Evolutionary conservation across 2,797 vertebrate genomes (phyloP), one percentile per base, ranked within the genome.

Genomic region (Spea hammondii): DNA sequence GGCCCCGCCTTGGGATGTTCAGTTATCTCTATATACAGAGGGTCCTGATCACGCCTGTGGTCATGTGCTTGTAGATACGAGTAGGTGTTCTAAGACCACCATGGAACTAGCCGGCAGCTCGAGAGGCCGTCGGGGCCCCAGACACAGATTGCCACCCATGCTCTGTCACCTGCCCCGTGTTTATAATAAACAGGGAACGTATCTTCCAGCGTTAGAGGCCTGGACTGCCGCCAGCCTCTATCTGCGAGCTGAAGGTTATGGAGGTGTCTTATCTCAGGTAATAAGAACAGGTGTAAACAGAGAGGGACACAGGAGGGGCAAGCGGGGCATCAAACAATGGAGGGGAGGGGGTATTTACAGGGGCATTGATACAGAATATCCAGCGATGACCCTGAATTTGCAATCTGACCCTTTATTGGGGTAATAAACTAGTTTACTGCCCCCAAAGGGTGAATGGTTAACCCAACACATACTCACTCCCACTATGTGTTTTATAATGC

Each of bases 371-470:
- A 7, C 6, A 13, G 55, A 11, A n/a, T 59, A 9, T 13, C 9
- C 55, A 5, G 55, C 9, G 12, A 5, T 59, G 13, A 12, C 69
- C 17, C 6, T 59, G 32, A 4, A 5, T 59, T 72, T 13, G 8
- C 57, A 5, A 45, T 57, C 13, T 79, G 64, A 79, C 71, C 70
- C 71, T 79, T 69, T 69, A 79, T 74, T 59, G 71, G 50, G 10
- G 54, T 14, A 13, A 74, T 79, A 79, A 79, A 79, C 7, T 0
- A 6, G 60, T 79, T 79, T 79, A 79, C 71, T n/a, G 70, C 46
- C 78, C 70, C 55, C 51, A 73, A 67, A 45, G 17, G 49, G 78
- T 79, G 46, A 79, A 79, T 79, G 54, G 74, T 79, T 79, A 74
- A 79, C 78, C 14, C 54, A n/a, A 59, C 55, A n/a, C 5, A 62